phyloP scores from a whole-genome alignment of 2,797 vertebrate species.

The Echiichthys vipera region DNA sequence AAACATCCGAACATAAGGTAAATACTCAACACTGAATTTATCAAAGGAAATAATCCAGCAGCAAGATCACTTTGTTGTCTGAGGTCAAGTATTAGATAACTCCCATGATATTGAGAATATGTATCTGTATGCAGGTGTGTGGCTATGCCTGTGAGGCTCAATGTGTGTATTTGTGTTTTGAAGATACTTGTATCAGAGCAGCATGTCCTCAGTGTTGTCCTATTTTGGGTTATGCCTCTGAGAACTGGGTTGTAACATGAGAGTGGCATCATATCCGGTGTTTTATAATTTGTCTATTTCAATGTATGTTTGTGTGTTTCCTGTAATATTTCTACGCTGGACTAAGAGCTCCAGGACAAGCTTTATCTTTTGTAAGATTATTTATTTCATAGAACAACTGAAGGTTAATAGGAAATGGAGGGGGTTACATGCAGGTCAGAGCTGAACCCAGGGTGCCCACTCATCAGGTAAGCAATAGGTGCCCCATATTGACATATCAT shows the following conservation, averaged over 20 bases:
- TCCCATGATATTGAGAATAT: neutral
- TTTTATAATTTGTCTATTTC: neutral
- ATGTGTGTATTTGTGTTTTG: neutral
- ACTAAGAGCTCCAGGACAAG: neutral
- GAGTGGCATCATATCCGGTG: neutral
- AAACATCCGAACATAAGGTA: neutral
- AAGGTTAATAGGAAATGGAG: no score
- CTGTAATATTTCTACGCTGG: neutral
- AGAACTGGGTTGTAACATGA: constrained; percentile 1
- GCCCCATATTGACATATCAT: no score
- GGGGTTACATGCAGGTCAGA: no score
- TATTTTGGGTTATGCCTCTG: constrained; percentile 16
- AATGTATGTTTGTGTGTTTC: neutral
- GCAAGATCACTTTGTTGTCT: neutral
- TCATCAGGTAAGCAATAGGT: no score
- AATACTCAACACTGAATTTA: neutral
- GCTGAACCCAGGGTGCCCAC: no score
- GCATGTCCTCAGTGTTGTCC: neutral
- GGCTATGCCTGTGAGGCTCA: neutral
- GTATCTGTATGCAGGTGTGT: neutral
- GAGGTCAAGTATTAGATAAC: neutral
- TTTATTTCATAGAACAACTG: no score
- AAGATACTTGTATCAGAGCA: constrained; percentile 14
- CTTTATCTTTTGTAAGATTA: no score
- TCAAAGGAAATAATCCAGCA: neutral